Evolutionary conservation across 2,888 invertebrate genomes (phyloP).

Genomic region (Plebejus argus): DNA sequence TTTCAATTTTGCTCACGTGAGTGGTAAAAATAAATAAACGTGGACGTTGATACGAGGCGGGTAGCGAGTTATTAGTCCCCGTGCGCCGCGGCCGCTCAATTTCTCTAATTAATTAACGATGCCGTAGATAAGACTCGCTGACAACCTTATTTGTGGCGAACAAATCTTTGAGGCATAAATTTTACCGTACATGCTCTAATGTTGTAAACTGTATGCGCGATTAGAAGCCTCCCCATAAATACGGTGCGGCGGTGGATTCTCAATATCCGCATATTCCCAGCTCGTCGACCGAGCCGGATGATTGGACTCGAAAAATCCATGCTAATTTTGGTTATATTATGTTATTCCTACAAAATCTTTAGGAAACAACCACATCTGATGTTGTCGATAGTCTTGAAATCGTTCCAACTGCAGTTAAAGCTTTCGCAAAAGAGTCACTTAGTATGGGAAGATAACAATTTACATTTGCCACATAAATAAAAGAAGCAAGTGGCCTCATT

Average conservation of each 20-base stretch:
- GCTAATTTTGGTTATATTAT: neutral
- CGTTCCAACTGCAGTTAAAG: constrained; percentile 59
- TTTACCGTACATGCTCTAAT: constrained; percentile 76
- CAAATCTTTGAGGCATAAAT: constrained; percentile 80
- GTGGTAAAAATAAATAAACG: constrained; percentile 77
- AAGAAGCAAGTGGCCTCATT: constrained; percentile 72
- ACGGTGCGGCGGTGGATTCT: constrained; percentile 48
- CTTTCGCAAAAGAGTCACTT: constrained; percentile 65
- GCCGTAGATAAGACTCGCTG: constrained; percentile 77
- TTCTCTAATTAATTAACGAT: constrained; percentile 82
- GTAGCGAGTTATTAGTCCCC: constrained; percentile 80
- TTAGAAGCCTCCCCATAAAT: constrained; percentile 61
- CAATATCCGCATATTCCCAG: constrained; percentile 53
- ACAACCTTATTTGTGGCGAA: constrained; percentile 81
- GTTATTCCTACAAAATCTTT: too few relatives aligned
- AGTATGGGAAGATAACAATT: constrained; percentile 56
- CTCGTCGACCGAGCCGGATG: constrained; percentile 37
- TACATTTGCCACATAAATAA: constrained; percentile 76
- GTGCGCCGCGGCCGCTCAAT: constrained; percentile 76
- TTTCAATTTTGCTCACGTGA: constrained; percentile 79
- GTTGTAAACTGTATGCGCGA: constrained; percentile 74
- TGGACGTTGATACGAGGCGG: constrained; percentile 76
- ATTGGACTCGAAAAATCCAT: neutral
- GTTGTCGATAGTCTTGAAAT: neutral
- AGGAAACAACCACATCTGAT: neutral